Percentiles rank a stretch among this genome's conserved stretches.
phyloP scores from a whole-genome alignment of 2,797 vertebrate species.

The Coregonus suidteri region DNA sequence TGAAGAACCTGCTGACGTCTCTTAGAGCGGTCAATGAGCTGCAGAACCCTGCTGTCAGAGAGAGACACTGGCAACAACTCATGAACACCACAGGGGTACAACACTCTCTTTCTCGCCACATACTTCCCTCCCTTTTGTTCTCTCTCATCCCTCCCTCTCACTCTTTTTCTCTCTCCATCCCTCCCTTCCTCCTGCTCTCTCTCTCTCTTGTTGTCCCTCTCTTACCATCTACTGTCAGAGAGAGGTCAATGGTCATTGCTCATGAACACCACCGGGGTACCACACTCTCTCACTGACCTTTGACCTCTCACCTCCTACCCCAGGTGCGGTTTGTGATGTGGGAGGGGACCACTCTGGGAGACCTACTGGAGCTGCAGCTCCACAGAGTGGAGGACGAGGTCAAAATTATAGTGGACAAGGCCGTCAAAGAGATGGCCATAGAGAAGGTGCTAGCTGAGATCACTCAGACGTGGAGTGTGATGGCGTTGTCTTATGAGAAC shows the following conservation, averaged over 20 bases:
- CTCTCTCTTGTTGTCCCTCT: background rate
- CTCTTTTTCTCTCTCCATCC: background rate
- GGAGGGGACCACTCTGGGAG: slow-evolving; percentile 74
- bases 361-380: slow-evolving; percentile 79
- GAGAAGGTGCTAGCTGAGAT: slow-evolving; percentile 77
- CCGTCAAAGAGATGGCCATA: slow-evolving; percentile 78
- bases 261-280: background rate
- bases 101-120: background rate
- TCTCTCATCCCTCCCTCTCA: too few species aligned
- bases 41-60: slow-evolving; percentile 71
- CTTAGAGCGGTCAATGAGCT: slow-evolving; percentile 81
- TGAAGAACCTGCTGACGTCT: slow-evolving; percentile 78
- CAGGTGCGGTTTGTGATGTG: slow-evolving; percentile 82
- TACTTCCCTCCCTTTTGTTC: background rate
- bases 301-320: slow-evolving; percentile 26
- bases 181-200: background rate
- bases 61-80: slow-evolving; percentile 79
- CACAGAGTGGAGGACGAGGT: slow-evolving; percentile 81
- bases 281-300: background rate
- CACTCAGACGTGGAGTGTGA: slow-evolving; percentile 74
- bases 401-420: slow-evolving; percentile 81
- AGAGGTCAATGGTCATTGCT: background rate
- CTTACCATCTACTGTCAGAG: background rate
- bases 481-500: slow-evolving; percentile 75
- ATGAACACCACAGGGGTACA: slow-evolving; percentile 72